A percentile compares a stretch with the other conserved stretches of the same genome.
phyloP scores from a whole-genome alignment of 37 sponge, comb jelly and placozoan species.

The Spongilla lacustris region DNA sequence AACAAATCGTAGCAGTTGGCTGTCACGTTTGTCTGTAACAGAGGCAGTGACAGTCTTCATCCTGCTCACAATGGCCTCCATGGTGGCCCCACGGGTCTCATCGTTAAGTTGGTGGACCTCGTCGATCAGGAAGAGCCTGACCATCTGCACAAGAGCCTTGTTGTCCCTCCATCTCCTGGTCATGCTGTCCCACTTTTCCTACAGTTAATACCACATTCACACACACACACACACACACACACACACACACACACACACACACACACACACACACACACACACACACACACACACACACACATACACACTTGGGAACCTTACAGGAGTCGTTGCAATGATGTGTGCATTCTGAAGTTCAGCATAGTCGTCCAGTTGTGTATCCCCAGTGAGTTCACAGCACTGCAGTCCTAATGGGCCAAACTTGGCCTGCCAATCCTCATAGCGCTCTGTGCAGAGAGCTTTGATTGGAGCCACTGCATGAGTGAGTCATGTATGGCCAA shows the following conservation, averaged over 20 bases:
- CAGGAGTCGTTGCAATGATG: conserved; percentile 97
- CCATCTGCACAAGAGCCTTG: conserved; percentile 83
- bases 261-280: not conserved
- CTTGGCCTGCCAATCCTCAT: conserved; percentile 88
- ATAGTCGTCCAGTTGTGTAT: conserved; percentile 95
- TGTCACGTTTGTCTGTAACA: conserved; percentile 9
- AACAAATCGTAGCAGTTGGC: conserved; percentile 76
- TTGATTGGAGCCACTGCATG: conserved; percentile 95
- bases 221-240: not conserved
- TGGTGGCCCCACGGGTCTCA: conserved; percentile 87
- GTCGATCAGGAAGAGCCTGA: conserved; percentile 93
- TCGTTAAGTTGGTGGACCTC: conserved; percentile 99
- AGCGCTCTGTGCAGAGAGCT: conserved; percentile 93
- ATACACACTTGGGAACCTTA: conserved; percentile 11
- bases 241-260: not conserved
- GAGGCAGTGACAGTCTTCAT: conserved; percentile 97
- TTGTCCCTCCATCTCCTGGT: conserved; percentile 97
- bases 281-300: conserved; percentile 1
- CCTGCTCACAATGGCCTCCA: conserved; percentile 98
- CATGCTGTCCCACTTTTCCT: conserved; percentile 99
- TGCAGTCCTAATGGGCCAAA: conserved; percentile 83
- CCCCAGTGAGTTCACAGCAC: conserved; percentile 96
- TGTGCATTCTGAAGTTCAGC: conserved; percentile 86
- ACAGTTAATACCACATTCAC: conserved; percentile 4
- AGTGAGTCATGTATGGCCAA: not conserved